Evolutionary conservation across 64 coral and sea anemone species (phyloP), one percentile per base, ranked within the genome.

Genomic region (Platygyra sinensis): DNA sequence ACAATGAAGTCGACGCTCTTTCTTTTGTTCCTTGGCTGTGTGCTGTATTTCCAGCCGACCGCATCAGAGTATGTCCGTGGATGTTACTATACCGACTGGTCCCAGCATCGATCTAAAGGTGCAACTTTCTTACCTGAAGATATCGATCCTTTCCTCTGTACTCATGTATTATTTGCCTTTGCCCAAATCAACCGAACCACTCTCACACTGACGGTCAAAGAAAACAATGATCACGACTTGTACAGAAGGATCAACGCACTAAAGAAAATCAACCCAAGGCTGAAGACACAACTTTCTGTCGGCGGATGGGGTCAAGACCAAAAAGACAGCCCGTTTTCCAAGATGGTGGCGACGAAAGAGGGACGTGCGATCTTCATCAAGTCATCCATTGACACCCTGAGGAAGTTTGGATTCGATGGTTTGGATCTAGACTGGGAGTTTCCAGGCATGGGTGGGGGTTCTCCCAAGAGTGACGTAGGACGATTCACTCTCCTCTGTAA

Each of bases 61-160:
- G 55, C 42, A 39, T 77, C 72, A 30, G 90, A 92, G 24, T 93
- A 93, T 30, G 86, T 93, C 11, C 75, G 91, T 27, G 86, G 77
- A 51, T 93, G 91, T 74, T 93, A 93, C 51, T 92, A 92, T 63
- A 92, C 90, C 36, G 87, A 92, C 83, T 92, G 90, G 90, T 86
- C 90, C 24, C 90, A 92, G 25, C 87, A 92, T 30, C 86, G 90
- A 52, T 83, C 90, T 7, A 87, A 87, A 87, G 82, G 81, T 29
- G 90, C 82, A 8, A 92, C 81, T 0, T 92, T 92, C 75, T 61
- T 60, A 73, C 91, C 91, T 36, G 91, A 93, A 42, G 85, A 93
- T n/a, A 93, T 93, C 62, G 91, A 93, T 60, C 91, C 90, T 12
- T 73, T 38, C n/a, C 90, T 92, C 14, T 92, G 90, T 54, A 92